Evolutionary conservation across 2,888 invertebrate species (phyloP).

Genomic region (Eilema griseolum): DNA sequence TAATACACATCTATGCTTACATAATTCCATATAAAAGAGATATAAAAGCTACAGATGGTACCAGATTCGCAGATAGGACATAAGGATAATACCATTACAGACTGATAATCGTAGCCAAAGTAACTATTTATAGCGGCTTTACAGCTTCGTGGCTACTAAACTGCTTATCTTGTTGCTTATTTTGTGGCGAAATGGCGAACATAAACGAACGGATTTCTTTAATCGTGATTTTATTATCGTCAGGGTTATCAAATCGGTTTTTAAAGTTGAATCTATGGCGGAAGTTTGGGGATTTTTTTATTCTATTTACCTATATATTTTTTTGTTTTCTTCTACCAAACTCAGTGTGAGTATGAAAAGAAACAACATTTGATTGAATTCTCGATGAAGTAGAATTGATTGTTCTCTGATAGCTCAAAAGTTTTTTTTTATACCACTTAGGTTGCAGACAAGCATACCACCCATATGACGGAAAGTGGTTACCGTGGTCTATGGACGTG

Average conservation of each 20-base stretch:
- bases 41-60: not conserved
- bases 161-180: constrained; percentile 28
- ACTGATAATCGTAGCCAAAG: constrained; percentile 5
- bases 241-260: not conserved
- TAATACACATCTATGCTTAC: no score
- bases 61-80: not conserved
- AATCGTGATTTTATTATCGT: constrained; percentile 15
- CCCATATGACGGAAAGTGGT: no score
- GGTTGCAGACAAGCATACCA: no score
- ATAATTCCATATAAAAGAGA: not conserved
- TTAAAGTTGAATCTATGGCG: not conserved
- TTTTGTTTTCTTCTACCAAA: not conserved
- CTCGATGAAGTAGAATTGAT: no score
- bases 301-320: not conserved
- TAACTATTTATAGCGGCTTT: constrained; percentile 1
- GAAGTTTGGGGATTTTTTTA: not conserved
- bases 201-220: constrained; percentile 16
- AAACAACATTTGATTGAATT: no score
- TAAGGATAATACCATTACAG: constrained; percentile 10
- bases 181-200: constrained; percentile 24
- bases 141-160: constrained; percentile 21
- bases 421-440: no score
- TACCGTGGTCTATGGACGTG: no score
- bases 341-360: no score
- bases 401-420: no score